Percentiles rank a stretch among this genome's conserved stretches.
Evolutionary conservation across 2,888 invertebrate species (phyloP).

Genomic region (Calameuta pallipes): DNA sequence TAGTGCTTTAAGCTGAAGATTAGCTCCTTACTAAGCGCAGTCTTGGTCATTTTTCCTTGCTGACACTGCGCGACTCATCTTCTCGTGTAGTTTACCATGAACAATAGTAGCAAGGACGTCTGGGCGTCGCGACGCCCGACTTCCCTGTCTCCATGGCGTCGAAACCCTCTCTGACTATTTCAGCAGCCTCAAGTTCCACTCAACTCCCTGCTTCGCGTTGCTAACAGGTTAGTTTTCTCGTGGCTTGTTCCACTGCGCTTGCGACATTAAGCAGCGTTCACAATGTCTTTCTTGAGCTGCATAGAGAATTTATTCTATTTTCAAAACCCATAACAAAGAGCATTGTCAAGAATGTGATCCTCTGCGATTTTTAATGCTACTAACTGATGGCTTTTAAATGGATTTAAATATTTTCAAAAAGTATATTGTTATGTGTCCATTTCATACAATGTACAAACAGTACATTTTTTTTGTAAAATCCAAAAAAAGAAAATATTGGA

Average conservation of each 20-base stretch:
- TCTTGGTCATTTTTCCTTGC: slow-evolving; percentile 34
- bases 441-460: too few relatives aligned
- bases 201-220: not conserved
- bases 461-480: not conserved
- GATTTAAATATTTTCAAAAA: too few relatives aligned
- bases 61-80: slow-evolving; percentile 28
- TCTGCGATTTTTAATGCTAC: not conserved
- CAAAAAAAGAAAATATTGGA: not conserved
- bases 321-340: not conserved
- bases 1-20: not conserved
- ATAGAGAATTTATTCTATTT: not conserved
- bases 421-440: too few relatives aligned
- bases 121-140: not conserved
- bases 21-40: slow-evolving; percentile 32
- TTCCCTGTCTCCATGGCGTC: not conserved
- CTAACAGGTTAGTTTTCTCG: not conserved
- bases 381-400: too few relatives aligned
- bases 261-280: not conserved
- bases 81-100: slow-evolving; percentile 13
- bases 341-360: not conserved
- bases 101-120: not conserved
- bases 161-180: not conserved
- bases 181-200: not conserved
- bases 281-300: not conserved
- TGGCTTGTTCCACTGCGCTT: not conserved